These are phyloP conservation scores for Sminthopsis crassicaudata DNA, from an alignment of 2,113 vertebrate genomes.

Conservation along the genomic window DNA sequence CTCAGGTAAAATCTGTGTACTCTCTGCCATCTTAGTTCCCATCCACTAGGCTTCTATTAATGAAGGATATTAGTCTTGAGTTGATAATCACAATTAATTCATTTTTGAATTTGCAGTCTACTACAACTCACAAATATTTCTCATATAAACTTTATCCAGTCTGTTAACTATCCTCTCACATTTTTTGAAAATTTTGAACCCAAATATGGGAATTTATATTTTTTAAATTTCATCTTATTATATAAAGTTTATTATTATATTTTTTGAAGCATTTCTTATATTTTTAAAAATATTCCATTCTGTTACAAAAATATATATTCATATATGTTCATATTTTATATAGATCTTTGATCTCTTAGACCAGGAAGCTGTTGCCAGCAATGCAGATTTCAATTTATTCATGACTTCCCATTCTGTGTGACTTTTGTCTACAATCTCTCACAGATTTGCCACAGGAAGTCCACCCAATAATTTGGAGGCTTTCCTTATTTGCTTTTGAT, in stretches of 20 bases:
- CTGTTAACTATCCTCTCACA: background rate
- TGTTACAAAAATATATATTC: background rate
- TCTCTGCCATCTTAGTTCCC: no score
- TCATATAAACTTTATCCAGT: background rate
- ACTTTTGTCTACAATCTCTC: background rate
- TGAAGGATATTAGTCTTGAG: background rate
- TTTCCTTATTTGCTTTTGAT: background rate
- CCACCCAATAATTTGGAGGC: background rate
- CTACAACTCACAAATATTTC: background rate
- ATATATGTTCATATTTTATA: background rate
- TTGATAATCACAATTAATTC: background rate
- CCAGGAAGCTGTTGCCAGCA: background rate
- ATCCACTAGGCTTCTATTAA: background rate
- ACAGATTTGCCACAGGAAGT: background rate
- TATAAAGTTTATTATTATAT: background rate
- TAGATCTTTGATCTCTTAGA: background rate
- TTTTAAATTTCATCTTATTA: background rate
- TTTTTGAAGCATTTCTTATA: background rate
- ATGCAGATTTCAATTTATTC: background rate
- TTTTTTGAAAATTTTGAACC: background rate
- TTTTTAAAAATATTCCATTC: background rate
- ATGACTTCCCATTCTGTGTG: background rate
- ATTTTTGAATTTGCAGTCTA: background rate
- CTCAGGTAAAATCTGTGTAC: no score
- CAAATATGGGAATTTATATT: background rate